Conservation (phyloP, 2,797 vertebrate genomes). For the Spatula clypeata region DNA sequence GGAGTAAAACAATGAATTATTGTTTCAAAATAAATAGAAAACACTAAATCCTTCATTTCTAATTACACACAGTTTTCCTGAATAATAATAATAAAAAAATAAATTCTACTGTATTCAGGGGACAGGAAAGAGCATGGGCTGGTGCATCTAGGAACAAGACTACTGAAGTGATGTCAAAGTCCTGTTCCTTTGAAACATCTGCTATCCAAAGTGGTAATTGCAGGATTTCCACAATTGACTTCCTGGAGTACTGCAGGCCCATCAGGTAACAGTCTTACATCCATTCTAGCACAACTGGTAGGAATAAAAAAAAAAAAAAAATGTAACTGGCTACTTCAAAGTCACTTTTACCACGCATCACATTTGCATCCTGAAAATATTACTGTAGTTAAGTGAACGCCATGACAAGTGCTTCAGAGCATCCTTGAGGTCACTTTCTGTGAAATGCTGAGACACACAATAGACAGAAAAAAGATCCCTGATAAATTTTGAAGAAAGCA, state of each 20-base stretch:
- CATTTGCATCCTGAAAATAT: neutral
- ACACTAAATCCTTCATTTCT: neutral
- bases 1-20: fast-evolving
- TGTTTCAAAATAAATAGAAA: neutral
- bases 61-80: neutral
- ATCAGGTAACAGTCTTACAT: neutral
- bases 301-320: neutral
- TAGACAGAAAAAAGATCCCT: neutral
- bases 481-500: neutral
- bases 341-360: neutral
- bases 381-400: neutral
- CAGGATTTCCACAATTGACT: neutral
- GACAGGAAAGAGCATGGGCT: neutral
- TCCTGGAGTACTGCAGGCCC: fast-evolving
- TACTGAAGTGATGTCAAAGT: neutral
- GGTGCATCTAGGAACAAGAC: neutral
- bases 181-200: neutral
- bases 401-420: neutral
- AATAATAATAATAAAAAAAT: neutral
- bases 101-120: neutral
- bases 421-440: neutral
- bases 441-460: neutral
- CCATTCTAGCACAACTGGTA: neutral
- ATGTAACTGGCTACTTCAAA: neutral
- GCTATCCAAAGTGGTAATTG: neutral